Base-by-base conservation (phyloP, 2,888 invertebrate species). In the Drosophila leonis region DNA sequence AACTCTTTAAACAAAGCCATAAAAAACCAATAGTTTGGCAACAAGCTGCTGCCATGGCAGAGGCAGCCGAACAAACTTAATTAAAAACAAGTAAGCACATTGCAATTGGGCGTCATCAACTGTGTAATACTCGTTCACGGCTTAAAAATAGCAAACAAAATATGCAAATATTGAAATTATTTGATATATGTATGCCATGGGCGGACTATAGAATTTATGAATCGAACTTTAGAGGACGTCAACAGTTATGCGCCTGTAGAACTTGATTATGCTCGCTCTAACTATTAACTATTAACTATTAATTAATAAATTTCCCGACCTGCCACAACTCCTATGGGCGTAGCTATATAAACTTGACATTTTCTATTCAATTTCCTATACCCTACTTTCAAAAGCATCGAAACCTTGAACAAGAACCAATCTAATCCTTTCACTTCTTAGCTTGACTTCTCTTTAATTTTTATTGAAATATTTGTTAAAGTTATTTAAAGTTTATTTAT, bases 391-490 rank as follows among this genome's bases (percentile, higher is more conserved):
- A 31, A 31, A 31, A 8, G 7, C 29, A 31, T 31, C 0, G 29
- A 31, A 15, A 13, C 24, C 0, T 24, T 24, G 24, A 27, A 8
- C 46, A 15, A 49, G 33, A 5, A 2, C 4, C 35, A 24, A 37
- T n/a, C 2, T 4, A 54, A 6, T n/a, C n/a, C n/a, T 7, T 33
- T 18, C 10, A 9, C 10, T 29, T n/a, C 48, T n/a, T 42, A 1
- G 12, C 13, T 70, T 70, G 67, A 75, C 24, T 71, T 68, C 33
- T 24, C 35, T 60, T 37, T 41, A 55, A 56, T 60, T 65, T 54
- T 39, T 54, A 37, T 57, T 55, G 33, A 18, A 15, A 55, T 20
- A 57, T 59, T 39, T 59, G 29, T 15, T 13, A 6, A 35, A 33
- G n/a, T 27, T 24, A 44, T 31, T 39, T 42, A 33, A 37, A 18